Conservation (phyloP, 2,888 invertebrate species). For the Spodoptera picta region DNA sequence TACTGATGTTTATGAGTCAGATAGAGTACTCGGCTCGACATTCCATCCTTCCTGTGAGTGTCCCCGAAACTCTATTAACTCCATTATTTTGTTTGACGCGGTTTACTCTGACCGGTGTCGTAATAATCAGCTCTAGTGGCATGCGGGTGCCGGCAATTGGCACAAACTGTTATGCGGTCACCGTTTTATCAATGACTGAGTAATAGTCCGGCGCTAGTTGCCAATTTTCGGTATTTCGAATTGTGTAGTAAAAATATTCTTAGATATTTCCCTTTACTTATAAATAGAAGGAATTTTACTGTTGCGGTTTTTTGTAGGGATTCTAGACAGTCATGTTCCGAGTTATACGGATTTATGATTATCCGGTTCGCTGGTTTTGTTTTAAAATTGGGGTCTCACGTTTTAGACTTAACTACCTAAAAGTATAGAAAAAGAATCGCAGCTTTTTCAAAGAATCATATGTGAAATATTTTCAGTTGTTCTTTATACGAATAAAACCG, state of each 20-base stretch:
- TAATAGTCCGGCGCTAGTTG: slow-evolving; percentile 41
- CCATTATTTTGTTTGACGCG: slow-evolving; percentile 40
- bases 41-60: slow-evolving; percentile 18
- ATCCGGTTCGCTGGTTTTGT: no score
- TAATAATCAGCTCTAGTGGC: slow-evolving; percentile 60
- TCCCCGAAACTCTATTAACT: slow-evolving; percentile 29
- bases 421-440: no score
- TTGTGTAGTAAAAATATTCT: slow-evolving; percentile 16
- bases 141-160: slow-evolving; percentile 65
- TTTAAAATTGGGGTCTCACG: no score
- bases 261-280: neutral
- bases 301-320: no score
- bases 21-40: slow-evolving; percentile 1
- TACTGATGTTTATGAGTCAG: neutral
- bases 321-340: no score
- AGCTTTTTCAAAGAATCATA: neutral
- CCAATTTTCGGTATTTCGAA: slow-evolving; percentile 40
- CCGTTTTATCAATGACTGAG: slow-evolving; percentile 65
- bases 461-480: slow-evolving; percentile 1
- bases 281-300: no score
- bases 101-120: slow-evolving; percentile 51
- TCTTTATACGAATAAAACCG: neutral
- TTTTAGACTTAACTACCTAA: no score
- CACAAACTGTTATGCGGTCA: slow-evolving; percentile 66
- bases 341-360: no score